Evolutionary conservation across 2,113 vertebrate species (phyloP), one percentile per base, ranked within the genome.

Genomic region (Holacanthus passer): DNA sequence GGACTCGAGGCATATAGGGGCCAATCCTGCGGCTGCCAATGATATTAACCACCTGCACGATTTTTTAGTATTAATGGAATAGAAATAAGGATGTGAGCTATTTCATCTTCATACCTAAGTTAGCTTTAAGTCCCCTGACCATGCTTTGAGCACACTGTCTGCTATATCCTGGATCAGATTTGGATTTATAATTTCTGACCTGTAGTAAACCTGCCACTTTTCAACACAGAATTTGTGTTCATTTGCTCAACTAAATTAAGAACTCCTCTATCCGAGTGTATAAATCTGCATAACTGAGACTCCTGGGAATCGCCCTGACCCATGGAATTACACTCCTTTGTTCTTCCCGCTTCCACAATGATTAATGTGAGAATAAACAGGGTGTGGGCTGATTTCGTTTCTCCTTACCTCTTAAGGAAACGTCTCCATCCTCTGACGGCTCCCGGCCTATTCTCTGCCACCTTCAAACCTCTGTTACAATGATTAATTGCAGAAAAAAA

Each of bases 301-400:
- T 31, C 56, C 7, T 29, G 50, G 62, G 29, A 74, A 48, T 31
- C 3, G 9, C n/a, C 22, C 63, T 31, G 22, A 69, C 60, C 62
- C 19, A 5, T 24, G 24, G 31, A 75, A 81, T 76, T 50, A 37
- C 22, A 64, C 22, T 29, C 17, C 39, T 83, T 86, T 82, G 50
- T 84, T 75, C 47, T 53, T 52, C 55, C 48, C 27, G 24, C 41
- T 45, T 58, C 35, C 55, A 27, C 53, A 64, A 0, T 76, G 67
- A 80, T 80, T 64, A 79, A 81, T 78, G 70, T 82, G 55, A 24
- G 72, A 73, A 77, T 84, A 73, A 83, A 86, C 67, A 87, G 68
- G 53, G 72, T 31, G 27, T 19, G 62, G 52, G 39, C 24, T n/a
- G 39, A 79, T 77, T 64, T 60, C 17, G n/a, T 63, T 73, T 80